Evolutionary conservation across 2,113 vertebrate genomes (phyloP), one percentile per base, ranked within the genome.

Genomic region (Callaeas wilsoni): DNA sequence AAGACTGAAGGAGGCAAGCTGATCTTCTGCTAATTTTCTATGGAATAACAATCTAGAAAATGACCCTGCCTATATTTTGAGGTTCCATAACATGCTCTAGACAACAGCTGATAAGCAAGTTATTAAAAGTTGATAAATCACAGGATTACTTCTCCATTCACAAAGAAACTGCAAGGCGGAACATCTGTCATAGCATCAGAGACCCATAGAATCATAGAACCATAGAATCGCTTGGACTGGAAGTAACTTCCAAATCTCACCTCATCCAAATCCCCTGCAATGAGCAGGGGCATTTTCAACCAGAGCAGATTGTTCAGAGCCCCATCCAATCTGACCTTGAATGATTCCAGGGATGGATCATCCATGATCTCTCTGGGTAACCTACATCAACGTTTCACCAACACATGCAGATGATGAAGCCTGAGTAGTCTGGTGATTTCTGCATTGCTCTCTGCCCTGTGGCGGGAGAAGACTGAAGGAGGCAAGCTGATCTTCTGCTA

Each of bases 271-370:
- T 1, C 6, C 15, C 13, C 16, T 50, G 53, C 53, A 32, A 30
- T 27, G 1, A 84, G 8, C 41, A 49, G 32, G 35, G 32, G 37
- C 33, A 62, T 23, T 50, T 74, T 74, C 15, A 84, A 33, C 8
- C 18, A 20, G 6, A 71, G 6, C 22, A 53, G 12, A 15, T 29
- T 64, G 22, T 13, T 81, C 57, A 55, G 44, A 49, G 46, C 7
- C 12, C 22, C 0, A 0, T 42, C n/a, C 49, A 69, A 6, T 20
- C 12, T 46, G 42, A 41, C 26, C 16, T 41, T 57, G 26, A 35
- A 56, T 14, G 41, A 32, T 49, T 50, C 47, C 70, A 87, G 35
- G 32, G 21, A 63, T 33, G 26, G 10, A 25, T 23, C 37, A 46
- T 9, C 65, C 32, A 50, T 17, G 35, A 23, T 11, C 27, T 27